A percentile compares a stretch with the other conserved stretches of the same genome.
Evolutionary conservation across 1,140 invertebrate genomes (phyloP).

Genomic region (Sesamia nonagrioides): DNA sequence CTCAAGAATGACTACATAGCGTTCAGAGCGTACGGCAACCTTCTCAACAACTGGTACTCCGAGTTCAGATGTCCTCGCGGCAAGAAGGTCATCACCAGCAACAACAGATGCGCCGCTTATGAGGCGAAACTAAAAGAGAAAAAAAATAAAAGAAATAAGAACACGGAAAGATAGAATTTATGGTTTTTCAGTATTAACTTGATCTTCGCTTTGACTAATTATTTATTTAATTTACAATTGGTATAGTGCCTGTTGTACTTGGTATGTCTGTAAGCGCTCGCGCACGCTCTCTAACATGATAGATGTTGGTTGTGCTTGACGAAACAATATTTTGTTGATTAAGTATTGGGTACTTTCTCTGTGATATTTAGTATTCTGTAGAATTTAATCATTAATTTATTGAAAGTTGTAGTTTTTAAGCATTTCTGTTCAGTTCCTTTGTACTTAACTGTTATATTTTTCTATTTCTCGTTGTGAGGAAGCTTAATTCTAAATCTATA

Average conservation of each 20-base stretch:
- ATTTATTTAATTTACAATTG: conserved; percentile 65
- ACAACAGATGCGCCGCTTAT: conserved; percentile 64
- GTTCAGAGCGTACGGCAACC: conserved; percentile 77
- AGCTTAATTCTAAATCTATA: conserved; percentile 47
- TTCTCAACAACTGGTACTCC: conserved; percentile 78
- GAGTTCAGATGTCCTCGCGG: conserved; percentile 76
- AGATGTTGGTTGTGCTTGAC: conserved; percentile 72
- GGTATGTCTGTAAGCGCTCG: conserved; percentile 64
- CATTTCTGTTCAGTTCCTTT: conserved; percentile 78
- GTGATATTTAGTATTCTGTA: conserved; percentile 86
- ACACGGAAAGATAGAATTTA: conserved; percentile 50
- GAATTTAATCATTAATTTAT: conserved; percentile 84
- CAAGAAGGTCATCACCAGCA: conserved; percentile 67
- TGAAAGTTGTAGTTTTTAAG: conserved; percentile 72
- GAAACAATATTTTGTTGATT: conserved; percentile 80
- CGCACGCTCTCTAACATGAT: conserved; percentile 75
- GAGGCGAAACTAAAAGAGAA: conserved; percentile 71
- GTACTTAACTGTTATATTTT: conserved; percentile 61
- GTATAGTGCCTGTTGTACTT: conserved; percentile 72
- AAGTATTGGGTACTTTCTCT: conserved; percentile 86
- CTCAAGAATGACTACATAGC: conserved; percentile 78
- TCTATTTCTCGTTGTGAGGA: conserved; percentile 38
- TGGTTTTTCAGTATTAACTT: conserved; percentile 42
- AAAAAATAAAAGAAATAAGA: conserved; percentile 60
- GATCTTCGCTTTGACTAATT: conserved; percentile 54